Conservation (phyloP, 1,140 invertebrate species). For the Epicauta chinensis region DNA sequence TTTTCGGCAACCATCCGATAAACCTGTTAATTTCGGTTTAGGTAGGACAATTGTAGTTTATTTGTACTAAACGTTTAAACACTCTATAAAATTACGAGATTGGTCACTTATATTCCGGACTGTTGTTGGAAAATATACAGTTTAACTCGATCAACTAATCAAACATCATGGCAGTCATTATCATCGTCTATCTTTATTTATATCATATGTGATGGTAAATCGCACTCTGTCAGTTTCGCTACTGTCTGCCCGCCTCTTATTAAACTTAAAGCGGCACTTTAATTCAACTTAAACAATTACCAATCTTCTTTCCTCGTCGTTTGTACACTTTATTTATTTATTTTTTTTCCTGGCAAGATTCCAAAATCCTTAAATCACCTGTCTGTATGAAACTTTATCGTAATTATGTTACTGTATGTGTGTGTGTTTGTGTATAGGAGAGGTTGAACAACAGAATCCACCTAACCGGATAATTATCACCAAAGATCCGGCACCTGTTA, state of each 20-base stretch:
- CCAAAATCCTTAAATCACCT: too few species aligned
- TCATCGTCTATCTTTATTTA: conserved; percentile 22
- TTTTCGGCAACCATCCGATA: too few species aligned
- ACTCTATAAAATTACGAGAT: conserved; percentile 12
- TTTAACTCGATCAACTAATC: conserved; percentile 33
- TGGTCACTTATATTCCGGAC: conserved; percentile 9
- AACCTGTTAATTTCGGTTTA: too few species aligned
- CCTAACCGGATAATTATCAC: conserved; percentile 13
- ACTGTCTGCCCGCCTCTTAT: conserved; percentile 41
- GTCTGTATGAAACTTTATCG: too few species aligned
- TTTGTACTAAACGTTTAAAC: background rate
- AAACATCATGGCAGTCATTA: conserved; percentile 36
- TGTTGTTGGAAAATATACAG: conserved; percentile 10
- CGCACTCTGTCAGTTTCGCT: conserved; percentile 23
- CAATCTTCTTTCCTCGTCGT: conserved; percentile 5
- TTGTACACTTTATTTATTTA: background rate
- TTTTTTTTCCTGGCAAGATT: conserved; percentile 4
- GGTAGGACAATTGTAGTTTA: background rate
- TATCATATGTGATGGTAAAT: background rate
- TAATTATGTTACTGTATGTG: too few species aligned
- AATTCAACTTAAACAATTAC: conserved; percentile 42
- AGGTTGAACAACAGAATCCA: background rate
- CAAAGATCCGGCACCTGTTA: conserved; percentile 14
- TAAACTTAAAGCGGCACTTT: conserved; percentile 40
- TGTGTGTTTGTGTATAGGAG: background rate